Evolutionary conservation across 2,888 invertebrate genomes (phyloP), one percentile per base, ranked within the genome.

Genomic region (Lysandra coridon): DNA sequence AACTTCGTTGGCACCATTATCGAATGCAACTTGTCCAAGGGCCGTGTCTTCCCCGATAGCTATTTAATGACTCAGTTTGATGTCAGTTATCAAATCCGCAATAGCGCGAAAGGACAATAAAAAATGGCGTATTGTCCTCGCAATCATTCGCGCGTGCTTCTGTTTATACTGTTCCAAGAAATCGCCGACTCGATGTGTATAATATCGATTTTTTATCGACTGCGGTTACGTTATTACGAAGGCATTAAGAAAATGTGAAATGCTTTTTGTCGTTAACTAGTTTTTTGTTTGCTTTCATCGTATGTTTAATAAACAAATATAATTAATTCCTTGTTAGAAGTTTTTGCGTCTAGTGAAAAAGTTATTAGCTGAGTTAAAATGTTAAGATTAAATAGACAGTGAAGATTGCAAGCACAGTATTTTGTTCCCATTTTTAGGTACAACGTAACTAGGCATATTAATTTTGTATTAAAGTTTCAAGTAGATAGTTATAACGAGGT

Each of bases 21-120:
- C 17, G 57, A 17, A 17, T 57, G 17, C 57, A 57, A 57, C 57
- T 17, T 57, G 57, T 14, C 57, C 14, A 57, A 64, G 12, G 64
- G 23, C 64, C 62, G 62, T 62, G 7, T 23, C 23, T 62, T 64
- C 64, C 64, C 30, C 64, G 64, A 64, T 64, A 64, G 64, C 64
- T 69, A 69, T 69, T 14, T 33, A 92, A 90, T 89, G 91, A 89
- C 89, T 89, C 89, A 85, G 89, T 91, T 89, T 88, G 73, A 60
- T 33, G 75, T 75, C 73, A 23, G 60, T 73, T 78, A 57, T 53
- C 73, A 69, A 60, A 17, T 37, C 69, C 33, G 69, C 69, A 69
- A 33, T 69, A 69, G 37, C 40, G 40, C 44, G 85, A 85, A 79
- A 83, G 81, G 73, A 83, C 84, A 86, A 86, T 85, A 85, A 83